These are phyloP conservation scores for Bolinopsis microptera DNA, from an alignment of 37 sponge, comb jelly and placozoan species.

Conservation along the genomic window DNA sequence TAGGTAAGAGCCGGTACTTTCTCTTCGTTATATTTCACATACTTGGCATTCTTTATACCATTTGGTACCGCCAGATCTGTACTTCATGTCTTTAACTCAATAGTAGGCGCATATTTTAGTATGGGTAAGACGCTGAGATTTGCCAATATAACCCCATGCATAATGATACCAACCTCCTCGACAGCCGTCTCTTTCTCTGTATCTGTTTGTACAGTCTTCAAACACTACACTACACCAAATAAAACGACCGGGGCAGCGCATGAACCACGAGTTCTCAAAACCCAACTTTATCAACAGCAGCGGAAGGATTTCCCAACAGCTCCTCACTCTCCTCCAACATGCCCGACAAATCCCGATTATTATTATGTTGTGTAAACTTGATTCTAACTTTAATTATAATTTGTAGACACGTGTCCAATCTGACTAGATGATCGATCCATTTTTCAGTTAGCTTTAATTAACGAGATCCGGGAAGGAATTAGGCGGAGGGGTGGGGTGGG, in stretches of 20 bases:
- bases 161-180: not conserved
- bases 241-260: not conserved
- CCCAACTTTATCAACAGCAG: not conserved
- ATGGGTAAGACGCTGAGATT: not conserved
- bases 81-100: not conserved
- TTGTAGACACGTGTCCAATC: too few species aligned
- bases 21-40: not conserved
- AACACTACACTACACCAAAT: not conserved
- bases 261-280: not conserved
- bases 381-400: too few species aligned
- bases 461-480: too few species aligned
- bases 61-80: not conserved
- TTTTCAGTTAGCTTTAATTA: too few species aligned
- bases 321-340: not conserved
- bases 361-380: too few species aligned
- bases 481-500: too few species aligned
- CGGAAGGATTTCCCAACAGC: not conserved
- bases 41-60: conserved; percentile 21
- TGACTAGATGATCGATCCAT: too few species aligned
- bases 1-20: not conserved
- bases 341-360: too few species aligned
- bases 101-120: too few species aligned
- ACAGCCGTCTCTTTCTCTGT: conserved; percentile 6
- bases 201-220: not conserved
- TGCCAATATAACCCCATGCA: not conserved